Evolutionary conservation across 1,140 invertebrate genomes (phyloP).

Genomic region (Acromyrmex charruanus): DNA sequence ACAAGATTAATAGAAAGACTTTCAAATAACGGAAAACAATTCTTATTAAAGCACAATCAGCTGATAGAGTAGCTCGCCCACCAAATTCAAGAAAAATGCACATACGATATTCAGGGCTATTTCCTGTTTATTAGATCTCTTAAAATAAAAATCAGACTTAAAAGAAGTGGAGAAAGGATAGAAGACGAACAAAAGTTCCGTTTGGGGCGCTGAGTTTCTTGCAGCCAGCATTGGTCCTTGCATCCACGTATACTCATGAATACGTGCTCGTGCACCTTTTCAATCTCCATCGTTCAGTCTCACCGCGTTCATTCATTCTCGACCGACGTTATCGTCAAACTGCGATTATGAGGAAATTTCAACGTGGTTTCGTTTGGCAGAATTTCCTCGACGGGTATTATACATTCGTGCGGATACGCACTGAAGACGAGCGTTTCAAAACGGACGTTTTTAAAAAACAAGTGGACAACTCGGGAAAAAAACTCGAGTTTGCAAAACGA

Average conservation of each 20-base stretch:
- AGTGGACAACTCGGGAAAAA: neutral
- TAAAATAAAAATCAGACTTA: constrained; percentile 1
- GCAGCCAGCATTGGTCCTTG: neutral
- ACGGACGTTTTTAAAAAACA: neutral
- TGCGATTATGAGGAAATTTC: constrained; percentile 41
- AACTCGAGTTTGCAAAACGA: neutral
- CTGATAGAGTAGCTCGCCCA: neutral
- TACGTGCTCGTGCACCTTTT: constrained; percentile 31
- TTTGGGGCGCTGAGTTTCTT: neutral
- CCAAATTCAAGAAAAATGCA: neutral
- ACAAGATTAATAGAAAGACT: neutral
- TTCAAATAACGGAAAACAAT: neutral
- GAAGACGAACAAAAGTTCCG: neutral
- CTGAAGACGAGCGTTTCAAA: neutral
- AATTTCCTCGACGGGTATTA: constrained; percentile 28
- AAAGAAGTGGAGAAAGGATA: neutral
- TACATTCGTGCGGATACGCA: neutral
- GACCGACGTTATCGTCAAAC: constrained; percentile 31
- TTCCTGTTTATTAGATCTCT: neutral
- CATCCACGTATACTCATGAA: constrained; percentile 18
- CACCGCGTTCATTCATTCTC: constrained; percentile 40
- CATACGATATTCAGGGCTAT: neutral
- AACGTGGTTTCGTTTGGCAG: constrained; percentile 15
- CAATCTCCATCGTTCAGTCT: constrained; percentile 46
- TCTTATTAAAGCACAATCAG: neutral